Evolutionary conservation across 2,113 vertebrate genomes (phyloP), one percentile per base, ranked within the genome.

Genomic region (Cercocebus atys): DNA sequence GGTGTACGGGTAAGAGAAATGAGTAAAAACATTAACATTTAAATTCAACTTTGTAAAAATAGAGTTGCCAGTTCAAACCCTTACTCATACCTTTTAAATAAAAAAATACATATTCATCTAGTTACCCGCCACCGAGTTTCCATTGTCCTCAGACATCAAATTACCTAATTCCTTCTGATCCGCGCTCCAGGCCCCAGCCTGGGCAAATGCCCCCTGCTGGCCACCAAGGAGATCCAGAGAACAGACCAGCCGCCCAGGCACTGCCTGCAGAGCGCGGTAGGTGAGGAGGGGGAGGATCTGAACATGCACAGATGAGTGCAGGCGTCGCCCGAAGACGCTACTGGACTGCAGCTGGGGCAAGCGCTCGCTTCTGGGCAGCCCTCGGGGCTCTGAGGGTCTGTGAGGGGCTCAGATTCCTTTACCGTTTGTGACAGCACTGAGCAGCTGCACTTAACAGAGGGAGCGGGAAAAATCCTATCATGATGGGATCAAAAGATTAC

Each of bases 221-320:
- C 96, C 25, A 97, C 98, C 98, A 98, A 98, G 98, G 97, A 97
- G 98, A 98, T 98, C 97, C 98, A 95, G 32, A 95, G 95, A n/a
- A 52, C 73, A 97, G 97, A 97, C 97, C 98, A 93, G 98, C 98
- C 97, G 80, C 20, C 35, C 93, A 83, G 93, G 83, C 83, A 80
- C 92, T 93, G 92, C 95, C 97, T 96, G 80, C 55, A 96, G 93
- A 94, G 94, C 97, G 90, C 93, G 93, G 95, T 76, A 97, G 95
- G 20, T 97, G 97, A 97, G 97, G 97, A 96, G 94, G 72, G 64
- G 52, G 0, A 70, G 95, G 93, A 97, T 90, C 87, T 70, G 40
- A 93, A 52, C n/a, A 14, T 82, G 86, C 38, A 6, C 70, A 89
- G 76, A 86, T 76, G n/a, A 75, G 52, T 96, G 97, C 76, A 80